A percentile compares a stretch with the other conserved stretches of the same genome.
phyloP scores from a whole-genome alignment of 2,113 vertebrate species.

The Podarcis muralis region DNA sequence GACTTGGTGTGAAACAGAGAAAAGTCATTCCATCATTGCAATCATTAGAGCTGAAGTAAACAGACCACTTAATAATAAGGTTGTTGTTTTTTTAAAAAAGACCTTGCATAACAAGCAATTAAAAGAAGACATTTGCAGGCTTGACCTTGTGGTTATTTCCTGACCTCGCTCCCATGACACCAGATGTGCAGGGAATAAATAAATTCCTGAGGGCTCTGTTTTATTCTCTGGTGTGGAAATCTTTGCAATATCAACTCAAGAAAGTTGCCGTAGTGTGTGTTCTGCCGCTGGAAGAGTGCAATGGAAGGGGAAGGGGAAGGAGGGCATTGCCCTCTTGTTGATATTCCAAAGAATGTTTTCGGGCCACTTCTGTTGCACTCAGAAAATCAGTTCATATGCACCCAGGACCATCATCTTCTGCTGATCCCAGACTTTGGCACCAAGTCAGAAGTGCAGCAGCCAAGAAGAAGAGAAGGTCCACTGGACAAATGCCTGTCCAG shows the following conservation, averaged over 20 bases:
- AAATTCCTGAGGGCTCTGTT: slow-evolving; percentile 46
- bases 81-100: slow-evolving; percentile 14
- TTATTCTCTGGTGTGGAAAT: slow-evolving; percentile 42
- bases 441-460: background rate
- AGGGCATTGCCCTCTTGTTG: background rate
- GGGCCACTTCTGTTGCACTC: background rate
- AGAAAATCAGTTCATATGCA: background rate
- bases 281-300: background rate
- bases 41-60: slow-evolving; percentile 40
- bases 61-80: slow-evolving; percentile 33
- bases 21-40: slow-evolving; percentile 52
- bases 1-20: slow-evolving; percentile 23
- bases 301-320: background rate
- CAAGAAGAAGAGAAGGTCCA: background rate
- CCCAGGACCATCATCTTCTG: background rate
- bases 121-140: slow-evolving; percentile 49
- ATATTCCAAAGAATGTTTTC: background rate
- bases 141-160: slow-evolving; percentile 58
- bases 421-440: background rate
- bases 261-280: background rate
- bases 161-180: slow-evolving; percentile 32
- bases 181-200: slow-evolving; percentile 31
- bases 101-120: slow-evolving; percentile 54
- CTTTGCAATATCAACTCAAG: background rate
- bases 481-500: background rate